A percentile compares a stretch with the other conserved stretches of the same genome.
These are phyloP conservation scores for Eupeodes corollae DNA, from an alignment of 1,140 invertebrate species.

Conservation along the genomic window DNA sequence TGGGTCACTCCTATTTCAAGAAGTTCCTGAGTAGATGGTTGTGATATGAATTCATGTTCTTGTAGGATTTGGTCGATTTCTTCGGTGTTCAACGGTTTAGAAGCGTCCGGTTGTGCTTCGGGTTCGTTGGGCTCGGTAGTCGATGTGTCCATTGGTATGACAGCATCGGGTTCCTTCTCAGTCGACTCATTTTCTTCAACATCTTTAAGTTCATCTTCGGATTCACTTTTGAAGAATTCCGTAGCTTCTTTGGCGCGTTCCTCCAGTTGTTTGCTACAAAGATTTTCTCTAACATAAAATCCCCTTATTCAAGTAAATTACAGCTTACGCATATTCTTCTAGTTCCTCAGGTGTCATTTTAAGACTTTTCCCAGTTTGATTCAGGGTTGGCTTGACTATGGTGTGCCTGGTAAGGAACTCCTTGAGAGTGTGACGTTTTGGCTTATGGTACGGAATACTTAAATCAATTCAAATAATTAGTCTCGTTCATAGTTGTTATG, in stretches of 20 bases:
- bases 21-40: background rate
- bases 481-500: background rate
- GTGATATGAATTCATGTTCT: background rate
- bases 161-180: background rate
- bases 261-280: constrained; percentile 38
- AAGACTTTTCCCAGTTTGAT: constrained; percentile 27
- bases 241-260: constrained; percentile 42
- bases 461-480: no score
- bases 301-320: background rate
- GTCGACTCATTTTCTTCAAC: constrained; percentile 29
- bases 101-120: background rate
- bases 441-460: constrained; percentile 58
- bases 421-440: constrained; percentile 52
- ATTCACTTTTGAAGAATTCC: constrained; percentile 45
- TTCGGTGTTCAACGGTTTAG: constrained; percentile 15
- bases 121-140: background rate
- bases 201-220: constrained; percentile 23
- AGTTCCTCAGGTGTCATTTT: constrained; percentile 40
- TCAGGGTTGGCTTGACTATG: constrained; percentile 19
- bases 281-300: background rate
- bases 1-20: no score
- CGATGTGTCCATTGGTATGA: background rate
- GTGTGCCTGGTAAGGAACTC: constrained; percentile 49
- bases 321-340: constrained; percentile 39
- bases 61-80: constrained; percentile 10